Percentiles rank a stretch among this genome's conserved stretches.
These are phyloP conservation scores for Apteryx owenii DNA, from an alignment of 2,113 vertebrate species.

Conservation along the genomic window DNA sequence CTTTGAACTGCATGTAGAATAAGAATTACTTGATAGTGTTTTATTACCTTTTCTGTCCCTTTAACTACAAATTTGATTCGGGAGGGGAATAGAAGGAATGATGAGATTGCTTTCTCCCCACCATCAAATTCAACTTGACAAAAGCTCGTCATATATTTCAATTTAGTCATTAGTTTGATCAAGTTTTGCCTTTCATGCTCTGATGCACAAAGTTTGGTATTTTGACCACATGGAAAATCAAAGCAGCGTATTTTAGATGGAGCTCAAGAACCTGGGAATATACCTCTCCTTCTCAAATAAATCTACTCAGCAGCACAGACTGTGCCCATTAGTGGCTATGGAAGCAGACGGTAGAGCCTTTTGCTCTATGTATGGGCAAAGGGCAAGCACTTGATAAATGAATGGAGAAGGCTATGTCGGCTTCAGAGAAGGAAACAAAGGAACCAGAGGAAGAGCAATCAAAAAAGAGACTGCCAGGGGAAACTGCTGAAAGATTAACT, in stretches of 20 bases:
- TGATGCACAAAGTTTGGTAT: conserved; percentile 36
- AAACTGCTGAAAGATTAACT: neutral
- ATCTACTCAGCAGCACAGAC: conserved; percentile 44
- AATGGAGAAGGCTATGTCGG: conserved; percentile 34
- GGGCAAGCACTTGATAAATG: conserved; percentile 72
- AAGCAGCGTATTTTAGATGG: conserved; percentile 58
- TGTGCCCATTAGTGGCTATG: conserved; percentile 69
- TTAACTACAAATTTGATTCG: neutral
- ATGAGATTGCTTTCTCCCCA: neutral
- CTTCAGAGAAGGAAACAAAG: conserved; percentile 53
- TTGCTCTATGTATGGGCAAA: conserved; percentile 66
- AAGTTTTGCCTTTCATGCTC: conserved; percentile 42
- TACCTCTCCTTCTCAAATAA: conserved; percentile 62
- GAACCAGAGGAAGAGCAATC: neutral
- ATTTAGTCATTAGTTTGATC: conserved; percentile 12
- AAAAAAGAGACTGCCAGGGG: neutral
- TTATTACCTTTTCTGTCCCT: conserved; percentile 27
- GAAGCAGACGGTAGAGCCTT: conserved; percentile 57
- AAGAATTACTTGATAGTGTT: conserved; percentile 28
- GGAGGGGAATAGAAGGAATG: neutral
- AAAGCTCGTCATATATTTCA: neutral
- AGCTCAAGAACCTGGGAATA: conserved; percentile 71
- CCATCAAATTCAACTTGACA: neutral
- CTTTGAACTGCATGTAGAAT: conserved; percentile 38
- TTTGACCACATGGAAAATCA: conserved; percentile 48